Evolutionary conservation across 2,113 vertebrate species (phyloP).

Genomic region (Microcebus murinus): DNA sequence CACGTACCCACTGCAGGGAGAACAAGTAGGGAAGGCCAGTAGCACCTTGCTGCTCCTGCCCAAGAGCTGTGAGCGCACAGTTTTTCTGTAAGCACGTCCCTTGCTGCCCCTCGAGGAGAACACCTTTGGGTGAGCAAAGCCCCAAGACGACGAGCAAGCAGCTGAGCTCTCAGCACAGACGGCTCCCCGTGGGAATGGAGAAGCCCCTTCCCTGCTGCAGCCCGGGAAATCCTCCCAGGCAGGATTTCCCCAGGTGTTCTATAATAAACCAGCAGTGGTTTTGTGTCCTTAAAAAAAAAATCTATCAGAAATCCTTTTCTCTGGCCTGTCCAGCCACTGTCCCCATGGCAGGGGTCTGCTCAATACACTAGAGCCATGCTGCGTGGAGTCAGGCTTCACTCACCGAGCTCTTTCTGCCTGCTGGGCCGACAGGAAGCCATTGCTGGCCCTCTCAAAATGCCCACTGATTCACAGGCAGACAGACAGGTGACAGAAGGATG

Average conservation of each 20-base stretch:
- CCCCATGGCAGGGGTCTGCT: accelerated
- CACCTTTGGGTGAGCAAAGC: not conserved
- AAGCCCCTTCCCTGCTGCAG: not conserved
- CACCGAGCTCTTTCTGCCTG: not conserved
- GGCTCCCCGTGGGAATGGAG: not conserved
- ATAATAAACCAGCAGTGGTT: not conserved
- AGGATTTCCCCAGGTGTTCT: not conserved
- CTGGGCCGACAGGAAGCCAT: not conserved
- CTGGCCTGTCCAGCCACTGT: not conserved
- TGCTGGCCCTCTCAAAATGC: not conserved
- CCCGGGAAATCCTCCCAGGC: not conserved
- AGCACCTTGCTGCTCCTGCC: too few species aligned
- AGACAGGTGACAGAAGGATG: not conserved
- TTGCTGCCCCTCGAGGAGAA: not conserved
- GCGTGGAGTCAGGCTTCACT: not conserved
- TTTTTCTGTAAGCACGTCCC: not conserved
- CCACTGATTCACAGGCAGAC: not conserved
- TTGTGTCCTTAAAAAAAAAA: not conserved
- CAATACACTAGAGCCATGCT: not conserved
- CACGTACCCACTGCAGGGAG: not conserved
- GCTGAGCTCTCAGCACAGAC: not conserved
- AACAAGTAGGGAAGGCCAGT: not conserved
- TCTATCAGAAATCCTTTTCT: not conserved
- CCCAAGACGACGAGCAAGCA: not conserved
- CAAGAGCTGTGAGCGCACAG: not conserved